Evolutionary conservation across 1,140 invertebrate species (phyloP), one percentile per base, ranked within the genome.

Genomic region (Scaptomyza pallida): DNA sequence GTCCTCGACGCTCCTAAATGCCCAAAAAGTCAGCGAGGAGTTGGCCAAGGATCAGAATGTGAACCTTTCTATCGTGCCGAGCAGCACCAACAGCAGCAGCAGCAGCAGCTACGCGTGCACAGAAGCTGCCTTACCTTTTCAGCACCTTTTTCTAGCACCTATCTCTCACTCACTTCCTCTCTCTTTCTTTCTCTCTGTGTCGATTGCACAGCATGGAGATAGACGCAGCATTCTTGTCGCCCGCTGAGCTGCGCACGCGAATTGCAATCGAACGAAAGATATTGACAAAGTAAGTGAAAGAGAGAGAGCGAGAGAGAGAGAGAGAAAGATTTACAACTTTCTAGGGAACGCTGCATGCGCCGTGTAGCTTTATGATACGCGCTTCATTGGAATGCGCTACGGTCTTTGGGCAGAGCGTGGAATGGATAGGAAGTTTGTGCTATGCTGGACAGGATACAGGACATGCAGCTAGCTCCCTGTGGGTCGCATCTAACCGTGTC

Each of bases 171-270:
- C 26, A 12, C 30, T 15, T 35, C 59, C 55, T 26, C 52, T 33
- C 43, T 6, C n/a, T n/a, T n/a, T n/a, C n/a, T n/a, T n/a, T n/a
- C n/a, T n/a, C n/a, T 8, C 8, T 9, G 16, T 15, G 33, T 45
- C 30, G 23, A 26, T 26, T 26, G 23, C 23, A 26, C 23, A 26
- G 23, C 23, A 26, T 6, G 23, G 3, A 10, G 33, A 35, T 10
- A 35, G 33, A n/a, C 33, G 33, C n/a, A 37, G 8, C 33, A 8
- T 37, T n/a, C 21, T 35, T 8, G 30, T 16, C 47, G 19, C 81
- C 77, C 62, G 81, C 81, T 78, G 81, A 17, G 81, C 45, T 43
- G 70, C 57, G 78, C 82, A 86, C 81, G 81, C 81, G 81, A 86
- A 76, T 75, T n/a, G 54, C 50, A 64, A 56, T 26, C 37, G 45